phyloP scores from a whole-genome alignment of 1,140 invertebrate genomes.

The Helicorthomorpha holstii region DNA sequence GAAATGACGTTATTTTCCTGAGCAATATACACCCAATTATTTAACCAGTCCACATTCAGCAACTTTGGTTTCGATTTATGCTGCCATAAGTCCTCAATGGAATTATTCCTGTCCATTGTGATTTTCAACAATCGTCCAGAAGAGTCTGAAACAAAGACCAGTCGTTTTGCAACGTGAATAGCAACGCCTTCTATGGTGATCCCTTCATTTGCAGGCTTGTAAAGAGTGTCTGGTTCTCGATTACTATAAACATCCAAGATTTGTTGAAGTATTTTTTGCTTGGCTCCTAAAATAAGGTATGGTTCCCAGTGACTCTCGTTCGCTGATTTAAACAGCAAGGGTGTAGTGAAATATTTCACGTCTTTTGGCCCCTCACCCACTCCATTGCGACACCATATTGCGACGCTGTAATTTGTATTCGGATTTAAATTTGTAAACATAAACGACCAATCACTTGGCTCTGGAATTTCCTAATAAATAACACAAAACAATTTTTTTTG shows the following conservation, averaged over 20 bases:
- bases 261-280: no score
- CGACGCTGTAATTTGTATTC: conserved; percentile 53
- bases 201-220: no score
- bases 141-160: conserved; percentile 56
- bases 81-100: conserved; percentile 20
- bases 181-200: no score
- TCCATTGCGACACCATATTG: conserved; percentile 58
- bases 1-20: conserved; percentile 42
- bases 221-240: no score
- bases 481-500: neutral
- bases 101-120: conserved; percentile 10
- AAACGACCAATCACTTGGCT: conserved; percentile 46
- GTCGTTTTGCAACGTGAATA: conserved; percentile 45
- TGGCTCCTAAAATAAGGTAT: no score
- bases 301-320: no score
- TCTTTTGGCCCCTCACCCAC: conserved; percentile 57
- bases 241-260: no score
- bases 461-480: conserved; percentile 46
- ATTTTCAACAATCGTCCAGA: conserved; percentile 16
- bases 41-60: conserved; percentile 73
- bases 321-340: no score
- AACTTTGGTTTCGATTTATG: conserved; percentile 37
- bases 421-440: conserved; percentile 60
- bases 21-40: conserved; percentile 58
- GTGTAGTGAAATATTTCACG: conserved; percentile 42